Conservation (phyloP, 1,140 invertebrate genomes). For the Achroia grisella region DNA sequence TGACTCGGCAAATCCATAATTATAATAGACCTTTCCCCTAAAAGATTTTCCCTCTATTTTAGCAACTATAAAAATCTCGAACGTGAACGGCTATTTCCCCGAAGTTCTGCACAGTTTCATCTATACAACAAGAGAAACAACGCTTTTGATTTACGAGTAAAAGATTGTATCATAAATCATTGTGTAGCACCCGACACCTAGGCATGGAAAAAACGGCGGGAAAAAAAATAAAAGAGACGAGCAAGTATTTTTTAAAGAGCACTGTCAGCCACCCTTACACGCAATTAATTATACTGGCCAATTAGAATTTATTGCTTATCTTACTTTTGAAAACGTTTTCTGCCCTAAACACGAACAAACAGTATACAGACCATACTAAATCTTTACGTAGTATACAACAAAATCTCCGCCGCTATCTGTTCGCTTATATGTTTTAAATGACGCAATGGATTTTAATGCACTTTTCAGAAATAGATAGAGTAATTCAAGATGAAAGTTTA, state of each 20-base stretch:
- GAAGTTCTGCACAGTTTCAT: constrained; percentile 15
- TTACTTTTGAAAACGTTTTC: no score
- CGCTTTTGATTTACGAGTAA: constrained; percentile 33
- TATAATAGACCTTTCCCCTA: no score
- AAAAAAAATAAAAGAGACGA: constrained; percentile 12
- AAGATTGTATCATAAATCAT: constrained; percentile 36
- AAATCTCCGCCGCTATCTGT: no score
- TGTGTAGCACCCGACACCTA: constrained; percentile 7
- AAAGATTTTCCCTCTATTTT: no score
- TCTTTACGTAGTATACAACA: no score
- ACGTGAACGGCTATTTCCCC: constrained; percentile 12
- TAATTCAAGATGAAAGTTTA: no score
- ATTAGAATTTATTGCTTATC: constrained; percentile 9
- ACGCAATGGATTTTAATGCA: no score
- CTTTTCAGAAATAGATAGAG: no score
- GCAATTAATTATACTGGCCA: constrained; percentile 19
- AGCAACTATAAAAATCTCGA: background rate
- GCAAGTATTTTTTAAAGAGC: constrained; percentile 3
- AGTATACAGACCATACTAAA: no score
- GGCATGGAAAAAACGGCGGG: constrained; percentile 13
- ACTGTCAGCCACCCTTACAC: background rate
- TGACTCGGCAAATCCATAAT: no score
- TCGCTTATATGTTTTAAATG: no score
- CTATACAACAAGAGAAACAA: constrained; percentile 13
- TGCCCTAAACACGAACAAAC: no score